phyloP scores from a whole-genome alignment of 2,113 vertebrate species.

The Bucco capensis region DNA sequence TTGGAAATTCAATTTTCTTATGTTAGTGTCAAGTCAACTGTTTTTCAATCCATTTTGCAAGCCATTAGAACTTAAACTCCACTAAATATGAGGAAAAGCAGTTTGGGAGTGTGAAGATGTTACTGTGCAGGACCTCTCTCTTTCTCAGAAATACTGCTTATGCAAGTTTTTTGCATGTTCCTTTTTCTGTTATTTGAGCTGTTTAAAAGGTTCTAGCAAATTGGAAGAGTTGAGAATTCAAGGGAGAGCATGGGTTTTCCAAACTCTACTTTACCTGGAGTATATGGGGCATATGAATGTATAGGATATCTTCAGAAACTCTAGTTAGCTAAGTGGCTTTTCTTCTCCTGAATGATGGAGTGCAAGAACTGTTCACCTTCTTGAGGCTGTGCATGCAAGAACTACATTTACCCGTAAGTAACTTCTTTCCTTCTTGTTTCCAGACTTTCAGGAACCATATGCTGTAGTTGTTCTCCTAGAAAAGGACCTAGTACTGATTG shows the following conservation, averaged over 20 bases:
- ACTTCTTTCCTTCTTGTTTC: not conserved
- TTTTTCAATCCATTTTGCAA: not conserved
- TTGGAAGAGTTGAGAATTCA: not conserved
- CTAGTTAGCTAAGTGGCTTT: not conserved
- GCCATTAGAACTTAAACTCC: not conserved
- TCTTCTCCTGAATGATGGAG: not conserved
- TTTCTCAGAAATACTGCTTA: not conserved
- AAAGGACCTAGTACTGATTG: conserved; percentile 98
- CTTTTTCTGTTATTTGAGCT: not conserved
- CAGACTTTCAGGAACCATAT: conserved; percentile 99
- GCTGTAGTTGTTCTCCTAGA: conserved; percentile 98
- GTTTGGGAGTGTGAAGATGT: not conserved
- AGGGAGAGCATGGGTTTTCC: not conserved
- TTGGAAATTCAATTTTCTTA: not conserved
- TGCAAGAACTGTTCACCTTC: not conserved
- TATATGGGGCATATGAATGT: fast-evolving
- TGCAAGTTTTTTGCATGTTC: not conserved
- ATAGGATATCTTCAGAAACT: not conserved
- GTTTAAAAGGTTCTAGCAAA: not conserved
- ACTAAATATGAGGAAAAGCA: not conserved
- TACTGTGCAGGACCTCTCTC: not conserved
- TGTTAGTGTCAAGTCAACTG: not conserved
- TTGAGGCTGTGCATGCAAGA: not conserved
- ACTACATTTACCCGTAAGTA: not conserved
- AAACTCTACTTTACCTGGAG: not conserved